These are phyloP conservation scores for Eilema sororculum DNA, from an alignment of 2,888 invertebrate species.

Conservation along the genomic window DNA sequence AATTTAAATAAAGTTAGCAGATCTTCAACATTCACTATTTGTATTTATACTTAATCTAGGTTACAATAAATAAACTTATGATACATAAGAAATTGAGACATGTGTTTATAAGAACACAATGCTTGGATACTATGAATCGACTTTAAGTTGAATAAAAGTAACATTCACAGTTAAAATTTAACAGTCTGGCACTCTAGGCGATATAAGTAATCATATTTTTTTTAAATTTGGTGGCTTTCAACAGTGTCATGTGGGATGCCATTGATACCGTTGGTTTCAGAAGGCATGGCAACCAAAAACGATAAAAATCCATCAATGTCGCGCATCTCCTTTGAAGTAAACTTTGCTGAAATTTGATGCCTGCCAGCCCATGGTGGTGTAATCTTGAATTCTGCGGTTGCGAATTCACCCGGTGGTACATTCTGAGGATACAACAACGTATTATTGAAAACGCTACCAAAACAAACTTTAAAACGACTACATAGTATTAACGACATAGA, in stretches of 20 bases:
- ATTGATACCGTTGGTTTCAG: conserved; percentile 58
- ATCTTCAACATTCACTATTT: conserved; percentile 6
- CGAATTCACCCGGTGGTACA: conserved; percentile 88
- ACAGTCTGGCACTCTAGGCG: too few relatives aligned
- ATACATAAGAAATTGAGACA: conserved; percentile 21
- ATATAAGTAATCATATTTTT: background rate
- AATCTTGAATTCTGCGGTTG: conserved; percentile 91
- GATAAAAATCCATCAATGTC: conserved; percentile 96
- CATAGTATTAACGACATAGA: background rate
- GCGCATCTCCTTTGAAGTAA: conserved; percentile 94
- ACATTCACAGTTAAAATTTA: background rate
- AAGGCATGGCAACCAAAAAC: conserved; percentile 87
- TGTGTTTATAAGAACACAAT: background rate
- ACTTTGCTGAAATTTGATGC: conserved; percentile 94
- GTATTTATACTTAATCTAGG: background rate
- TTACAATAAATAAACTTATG: conserved; percentile 24
- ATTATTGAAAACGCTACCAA: background rate
- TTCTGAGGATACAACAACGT: conserved; percentile 15
- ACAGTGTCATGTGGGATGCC: conserved; percentile 65
- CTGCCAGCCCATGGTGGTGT: conserved; percentile 93
- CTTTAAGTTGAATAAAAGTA: background rate
- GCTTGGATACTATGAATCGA: background rate
- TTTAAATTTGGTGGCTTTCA: conserved; percentile 66
- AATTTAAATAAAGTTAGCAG: conserved; percentile 15
- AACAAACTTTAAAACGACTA: background rate